Percentiles rank a stretch among this genome's conserved stretches.
Conservation (phyloP, 1,140 invertebrate species). For the Cyrtorhinus lividipennis region DNA sequence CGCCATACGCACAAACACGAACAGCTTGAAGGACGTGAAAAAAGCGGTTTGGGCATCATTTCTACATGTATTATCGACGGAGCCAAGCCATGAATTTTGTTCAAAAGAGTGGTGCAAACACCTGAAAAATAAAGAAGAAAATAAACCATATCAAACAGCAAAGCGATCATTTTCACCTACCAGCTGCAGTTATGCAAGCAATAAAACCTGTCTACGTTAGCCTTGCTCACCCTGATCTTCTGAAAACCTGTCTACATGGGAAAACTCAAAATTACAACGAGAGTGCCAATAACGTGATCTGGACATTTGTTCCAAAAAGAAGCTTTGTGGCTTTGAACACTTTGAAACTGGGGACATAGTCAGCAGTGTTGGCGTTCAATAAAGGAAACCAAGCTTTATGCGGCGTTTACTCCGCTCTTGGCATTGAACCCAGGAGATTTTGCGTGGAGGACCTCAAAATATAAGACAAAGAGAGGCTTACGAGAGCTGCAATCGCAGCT, state of each 20-base stretch:
- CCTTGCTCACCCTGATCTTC: slow-evolving; percentile 17
- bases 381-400: neutral
- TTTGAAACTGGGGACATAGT: slow-evolving; percentile 11
- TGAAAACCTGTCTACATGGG: slow-evolving; percentile 21
- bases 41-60: slow-evolving; percentile 28
- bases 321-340: slow-evolving; percentile 11
- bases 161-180: slow-evolving; percentile 15
- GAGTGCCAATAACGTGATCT: slow-evolving; percentile 17
- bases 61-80: slow-evolving; percentile 28
- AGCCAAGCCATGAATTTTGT: slow-evolving; percentile 26
- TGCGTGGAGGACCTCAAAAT: neutral
- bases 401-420: neutral
- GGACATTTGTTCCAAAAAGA: slow-evolving; percentile 16
- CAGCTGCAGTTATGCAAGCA: slow-evolving; percentile 14
- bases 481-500: neutral
- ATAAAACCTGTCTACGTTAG: slow-evolving; percentile 22
- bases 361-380: neutral
- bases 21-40: slow-evolving; percentile 27
- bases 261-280: slow-evolving; percentile 19
- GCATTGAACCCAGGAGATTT: neutral
- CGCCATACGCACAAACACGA: slow-evolving; percentile 10
- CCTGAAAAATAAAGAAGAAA: slow-evolving; percentile 12
- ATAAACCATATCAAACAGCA: slow-evolving; percentile 4
- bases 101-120: slow-evolving; percentile 25
- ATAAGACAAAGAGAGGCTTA: neutral